Evolutionary conservation across 1,140 invertebrate genomes (phyloP).

Genomic region (Drosophila seguyi): DNA sequence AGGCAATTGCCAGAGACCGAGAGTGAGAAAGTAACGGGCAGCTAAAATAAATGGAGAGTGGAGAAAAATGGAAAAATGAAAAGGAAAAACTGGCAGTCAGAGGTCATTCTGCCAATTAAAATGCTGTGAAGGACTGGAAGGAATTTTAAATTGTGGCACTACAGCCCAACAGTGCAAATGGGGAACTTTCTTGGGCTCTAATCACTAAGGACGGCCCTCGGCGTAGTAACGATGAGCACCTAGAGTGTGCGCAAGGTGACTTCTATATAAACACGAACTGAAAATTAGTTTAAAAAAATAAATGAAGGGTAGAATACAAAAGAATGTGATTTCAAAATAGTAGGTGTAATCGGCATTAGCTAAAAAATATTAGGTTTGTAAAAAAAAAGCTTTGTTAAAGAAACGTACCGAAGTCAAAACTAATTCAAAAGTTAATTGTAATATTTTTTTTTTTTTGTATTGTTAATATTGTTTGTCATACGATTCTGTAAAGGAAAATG

Average conservation of each 20-base stretch:
- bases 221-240: conserved; percentile 1
- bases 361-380: background rate
- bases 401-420: background rate
- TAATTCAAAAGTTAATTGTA: background rate
- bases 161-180: background rate
- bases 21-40: conserved; percentile 27
- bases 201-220: background rate
- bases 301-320: background rate
- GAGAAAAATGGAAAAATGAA: background rate
- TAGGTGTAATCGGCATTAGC: background rate
- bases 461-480: background rate
- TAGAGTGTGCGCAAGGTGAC: background rate
- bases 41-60: background rate
- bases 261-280: background rate
- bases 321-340: background rate
- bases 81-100: conserved; percentile 20
- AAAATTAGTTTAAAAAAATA: background rate
- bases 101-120: conserved; percentile 42
- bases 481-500: background rate
- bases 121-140: conserved; percentile 11
- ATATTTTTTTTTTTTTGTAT: background rate
- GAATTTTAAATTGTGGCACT: conserved; percentile 7
- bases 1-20: conserved; percentile 18
- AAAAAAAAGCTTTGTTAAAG: background rate
- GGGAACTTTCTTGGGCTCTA: background rate